Base-by-base conservation (phyloP, 2,888 invertebrate genomes). In the Melolontha melolontha region DNA sequence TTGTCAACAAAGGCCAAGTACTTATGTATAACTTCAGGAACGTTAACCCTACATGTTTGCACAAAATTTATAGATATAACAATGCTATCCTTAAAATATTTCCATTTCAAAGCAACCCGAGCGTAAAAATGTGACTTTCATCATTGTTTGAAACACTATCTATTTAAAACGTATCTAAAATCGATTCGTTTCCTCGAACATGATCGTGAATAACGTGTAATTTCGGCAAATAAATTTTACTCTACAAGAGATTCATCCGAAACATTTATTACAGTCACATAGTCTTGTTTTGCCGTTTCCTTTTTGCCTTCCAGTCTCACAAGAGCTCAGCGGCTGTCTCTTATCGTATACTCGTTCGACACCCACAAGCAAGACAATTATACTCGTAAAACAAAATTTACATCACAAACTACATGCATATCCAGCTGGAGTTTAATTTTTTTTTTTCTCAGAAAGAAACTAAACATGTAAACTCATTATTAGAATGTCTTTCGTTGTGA, bases 381-480 rank as follows among this genome's bases (percentile, higher is more conserved):
- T 54, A 65, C 44, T 27, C 22, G 65, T 65, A 65, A 65, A 65
- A 65, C 54, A 65, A 65, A 65, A 65, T 65, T 65, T 65, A 54
- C 65, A 52, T 54, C 54, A 41, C 29, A 16, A 34, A 49, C 47
- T 62, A n/a, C 44, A 57, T 16, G 14, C 41, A 14, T 62, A 44
- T 27, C 47, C 54, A 39, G 27, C 11, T 47, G 29, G 52, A 40
- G 34, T 44, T 65, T 65, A 34, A 16, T 47, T 54, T 16, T 39
- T 59, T 44, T 34, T 22, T 22, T 22, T 22, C 16, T 27, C 2
- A 47, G 39, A 62, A 62, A 42, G 42, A 22, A 41, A 57, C 12
- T 17, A 42, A 42, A 57, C 22, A 44, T 12, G 17, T 57, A 42
- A 39, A 39, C 27, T 34, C 34, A 34, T 34, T 57, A 57, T 42